phyloP scores from a whole-genome alignment of 2,797 vertebrate genomes.

The Platalea minor region DNA sequence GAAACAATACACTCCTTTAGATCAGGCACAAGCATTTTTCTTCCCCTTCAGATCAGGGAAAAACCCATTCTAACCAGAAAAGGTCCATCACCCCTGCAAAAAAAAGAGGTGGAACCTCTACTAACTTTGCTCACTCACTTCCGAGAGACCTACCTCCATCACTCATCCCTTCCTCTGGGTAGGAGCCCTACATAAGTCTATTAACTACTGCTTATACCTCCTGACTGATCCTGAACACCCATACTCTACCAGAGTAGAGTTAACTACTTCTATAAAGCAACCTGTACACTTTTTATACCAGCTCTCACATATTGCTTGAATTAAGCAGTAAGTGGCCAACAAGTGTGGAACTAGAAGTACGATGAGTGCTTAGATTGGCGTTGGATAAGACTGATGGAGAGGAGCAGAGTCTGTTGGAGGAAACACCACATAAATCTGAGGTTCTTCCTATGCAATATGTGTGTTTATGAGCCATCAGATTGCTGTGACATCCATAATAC shows the following conservation, averaged over 20 bases:
- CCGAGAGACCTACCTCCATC: neutral
- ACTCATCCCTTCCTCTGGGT: neutral
- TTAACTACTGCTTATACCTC: neutral
- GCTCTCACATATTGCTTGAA: neutral
- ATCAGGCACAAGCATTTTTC: neutral
- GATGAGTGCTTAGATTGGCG: neutral
- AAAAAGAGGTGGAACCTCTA: neutral
- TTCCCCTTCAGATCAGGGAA: neutral
- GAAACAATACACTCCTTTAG: neutral
- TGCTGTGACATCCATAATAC: neutral
- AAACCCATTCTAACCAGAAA: neutral
- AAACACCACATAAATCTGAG: neutral
- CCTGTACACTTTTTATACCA: neutral
- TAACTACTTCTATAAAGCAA: neutral
- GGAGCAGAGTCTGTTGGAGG: neutral
- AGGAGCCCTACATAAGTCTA: neutral
- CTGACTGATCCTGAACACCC: neutral
- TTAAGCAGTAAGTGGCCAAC: neutral
- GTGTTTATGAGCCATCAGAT: neutral
- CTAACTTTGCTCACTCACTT: neutral
- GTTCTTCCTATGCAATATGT: neutral
- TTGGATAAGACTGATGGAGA: neutral
- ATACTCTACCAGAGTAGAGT: neutral
- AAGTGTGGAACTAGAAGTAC: neutral
- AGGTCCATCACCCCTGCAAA: fast-evolving